Conservation (phyloP, 2,888 invertebrate genomes). For the Mythimna loreyi region DNA sequence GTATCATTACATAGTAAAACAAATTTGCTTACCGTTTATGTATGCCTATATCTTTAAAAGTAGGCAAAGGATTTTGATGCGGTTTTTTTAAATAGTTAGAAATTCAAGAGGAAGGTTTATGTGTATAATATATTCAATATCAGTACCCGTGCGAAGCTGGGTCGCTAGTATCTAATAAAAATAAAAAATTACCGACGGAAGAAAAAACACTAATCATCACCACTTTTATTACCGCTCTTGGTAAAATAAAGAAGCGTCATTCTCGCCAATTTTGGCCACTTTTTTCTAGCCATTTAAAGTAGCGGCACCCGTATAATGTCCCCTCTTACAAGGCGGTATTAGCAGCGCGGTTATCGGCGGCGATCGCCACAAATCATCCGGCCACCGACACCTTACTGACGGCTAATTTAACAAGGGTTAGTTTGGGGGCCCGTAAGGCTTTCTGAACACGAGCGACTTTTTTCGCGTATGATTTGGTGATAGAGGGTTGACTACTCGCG, state of each 20-base stretch:
- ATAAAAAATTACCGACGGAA: not conserved
- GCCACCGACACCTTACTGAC: slow-evolving; percentile 71
- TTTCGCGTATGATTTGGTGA: not conserved
- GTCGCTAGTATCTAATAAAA: not conserved
- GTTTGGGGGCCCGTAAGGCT: slow-evolving; percentile 45
- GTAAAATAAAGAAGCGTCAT: not conserved
- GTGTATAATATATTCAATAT: no score
- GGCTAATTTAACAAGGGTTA: slow-evolving; percentile 75
- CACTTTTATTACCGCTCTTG: not conserved
- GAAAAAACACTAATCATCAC: not conserved
- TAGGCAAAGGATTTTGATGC: no score
- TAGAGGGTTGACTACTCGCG: no score
- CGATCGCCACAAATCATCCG: slow-evolving; percentile 78
- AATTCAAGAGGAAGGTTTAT: no score
- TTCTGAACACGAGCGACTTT: slow-evolving; percentile 33
- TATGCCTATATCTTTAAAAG: no score
- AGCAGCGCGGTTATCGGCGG: slow-evolving; percentile 68
- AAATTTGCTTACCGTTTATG: no score
- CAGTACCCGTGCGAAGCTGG: no score
- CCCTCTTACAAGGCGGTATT: slow-evolving; percentile 71
- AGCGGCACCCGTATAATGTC: slow-evolving; percentile 26
- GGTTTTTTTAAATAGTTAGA: no score
- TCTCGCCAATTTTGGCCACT: slow-evolving; percentile 6
- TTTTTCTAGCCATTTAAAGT: slow-evolving; percentile 35
- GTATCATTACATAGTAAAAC: no score